A percentile compares a stretch with the other conserved stretches of the same genome.
These are phyloP conservation scores for Propithecus deckenii DNA, from an alignment of 2,797 vertebrate species.

Conservation along the genomic window DNA sequence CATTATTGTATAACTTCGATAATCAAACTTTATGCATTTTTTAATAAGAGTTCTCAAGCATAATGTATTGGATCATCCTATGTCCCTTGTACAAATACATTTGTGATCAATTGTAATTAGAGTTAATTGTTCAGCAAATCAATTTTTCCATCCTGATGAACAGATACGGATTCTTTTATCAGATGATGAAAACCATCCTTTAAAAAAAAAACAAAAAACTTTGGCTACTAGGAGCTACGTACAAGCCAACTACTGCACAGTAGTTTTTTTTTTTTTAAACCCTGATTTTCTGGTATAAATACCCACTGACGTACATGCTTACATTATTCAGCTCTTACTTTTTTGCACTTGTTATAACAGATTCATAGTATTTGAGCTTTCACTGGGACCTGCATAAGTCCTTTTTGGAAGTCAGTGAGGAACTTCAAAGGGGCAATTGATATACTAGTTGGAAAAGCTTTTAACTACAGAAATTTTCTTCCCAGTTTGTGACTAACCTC, in stretches of 20 bases:
- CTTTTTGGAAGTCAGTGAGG: not conserved
- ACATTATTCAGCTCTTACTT: not conserved
- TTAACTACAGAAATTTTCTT: not conserved
- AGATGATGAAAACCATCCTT: not conserved
- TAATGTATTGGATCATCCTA: not conserved
- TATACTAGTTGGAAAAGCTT: not conserved
- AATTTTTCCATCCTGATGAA: not conserved
- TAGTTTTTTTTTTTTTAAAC: not conserved
- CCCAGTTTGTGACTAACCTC: constrained; percentile 89
- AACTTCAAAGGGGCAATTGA: not conserved
- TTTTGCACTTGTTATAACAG: not conserved
- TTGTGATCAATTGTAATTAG: not conserved
- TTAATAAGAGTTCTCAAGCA: not conserved
- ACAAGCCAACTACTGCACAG: not conserved
- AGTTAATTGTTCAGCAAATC: not conserved
- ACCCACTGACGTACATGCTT: not conserved
- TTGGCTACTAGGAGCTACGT: not conserved
- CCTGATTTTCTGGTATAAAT: not conserved
- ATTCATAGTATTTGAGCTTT: not conserved
- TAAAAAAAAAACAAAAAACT: not conserved
- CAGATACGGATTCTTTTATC: not conserved
- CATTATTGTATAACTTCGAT: not conserved
- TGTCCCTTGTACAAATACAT: not conserved
- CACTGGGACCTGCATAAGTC: not conserved
- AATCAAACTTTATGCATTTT: not conserved